A percentile compares a stretch with the other conserved stretches of the same genome.
Evolutionary conservation across 2,797 vertebrate species (phyloP).

Genomic region (Sebastes trivittatus): DNA sequence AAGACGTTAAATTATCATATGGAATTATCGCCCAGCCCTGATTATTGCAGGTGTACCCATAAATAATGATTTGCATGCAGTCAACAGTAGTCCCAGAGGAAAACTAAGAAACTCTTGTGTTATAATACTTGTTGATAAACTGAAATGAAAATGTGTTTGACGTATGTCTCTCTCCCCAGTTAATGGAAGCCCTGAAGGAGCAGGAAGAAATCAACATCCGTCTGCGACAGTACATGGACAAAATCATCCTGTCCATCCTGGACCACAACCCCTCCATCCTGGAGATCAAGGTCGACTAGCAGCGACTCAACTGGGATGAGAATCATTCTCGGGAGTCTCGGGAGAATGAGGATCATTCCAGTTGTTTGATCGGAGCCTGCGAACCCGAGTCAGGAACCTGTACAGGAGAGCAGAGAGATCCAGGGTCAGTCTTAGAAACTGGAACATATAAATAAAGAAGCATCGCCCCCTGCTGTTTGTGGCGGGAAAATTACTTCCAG

Average conservation of each 20-base stretch:
- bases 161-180: constrained; percentile 73
- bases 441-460: constrained; percentile 30
- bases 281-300: constrained; percentile 96
- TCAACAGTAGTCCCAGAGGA: background rate
- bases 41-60: background rate
- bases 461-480: constrained; percentile 68
- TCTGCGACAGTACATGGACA: constrained; percentile 98
- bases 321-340: background rate
- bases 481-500: constrained; percentile 29
- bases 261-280: constrained; percentile 98
- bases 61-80: background rate
- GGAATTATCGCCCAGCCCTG: too few species aligned
- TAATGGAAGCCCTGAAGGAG: constrained; percentile 97
- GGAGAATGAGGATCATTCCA: constrained; percentile 47
- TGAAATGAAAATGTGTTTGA: background rate
- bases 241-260: constrained; percentile 96
- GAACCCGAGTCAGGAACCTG: background rate
- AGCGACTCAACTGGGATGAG: constrained; percentile 50
- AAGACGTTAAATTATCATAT: too few species aligned
- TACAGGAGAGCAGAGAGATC: constrained; percentile 20
- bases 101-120: background rate
- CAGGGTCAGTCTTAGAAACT: constrained; percentile 11
- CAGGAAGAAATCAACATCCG: constrained; percentile 97
- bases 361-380: constrained; percentile 31
- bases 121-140: background rate